Base-by-base conservation (phyloP, 2,113 vertebrate genomes). In the Trachemys scripta region DNA sequence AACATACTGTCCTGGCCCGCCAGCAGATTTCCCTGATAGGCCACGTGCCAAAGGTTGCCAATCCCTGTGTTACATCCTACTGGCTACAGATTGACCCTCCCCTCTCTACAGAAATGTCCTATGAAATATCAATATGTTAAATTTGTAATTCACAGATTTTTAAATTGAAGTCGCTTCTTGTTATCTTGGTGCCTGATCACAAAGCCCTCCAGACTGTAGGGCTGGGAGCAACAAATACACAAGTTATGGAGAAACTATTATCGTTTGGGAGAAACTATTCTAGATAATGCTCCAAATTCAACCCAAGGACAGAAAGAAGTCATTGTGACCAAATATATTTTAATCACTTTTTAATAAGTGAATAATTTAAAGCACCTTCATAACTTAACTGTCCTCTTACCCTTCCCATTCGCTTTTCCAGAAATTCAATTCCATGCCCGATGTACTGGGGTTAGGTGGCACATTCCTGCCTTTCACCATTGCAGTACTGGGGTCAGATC, bases 131-230 rank as follows among this genome's bases (percentile, higher is more conserved):
- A 31, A 90, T 87, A 76, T 89, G 62, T 83, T 85, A 90, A 89
- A 96, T 95, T 91, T 93, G 47, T 95, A 80, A 97, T 94, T 93
- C 54, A 95, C 93, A 88, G 94, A 96, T 96, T 97, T 94, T 57
- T 85, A 94, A 88, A 92, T 92, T 85, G 88, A 88, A 85, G 78
- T 31, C 80, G 89, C 89, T 84, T 27, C 79, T 1, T 92, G 93
- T 94, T 94, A 90, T 93, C 80, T 45, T 56, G 54, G 57, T 75
- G 83, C 85, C 85, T 91, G 85, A 85, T 94, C 82, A 50, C 87
- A 96, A 56, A 35, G 69, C 65, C 38, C 38, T 35, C 38, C 59
- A 92, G 75, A 87, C 85, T 87, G 31, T 90, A 90, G 56, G 54
- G 84, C 62, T 57, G 84, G 19, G 72, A 54, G 82, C 80, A 92